Percentiles rank a stretch among this genome's conserved stretches.
These are phyloP conservation scores for Eucera pruinosa DNA, from an alignment of 2,888 invertebrate genomes.

Conservation along the genomic window DNA sequence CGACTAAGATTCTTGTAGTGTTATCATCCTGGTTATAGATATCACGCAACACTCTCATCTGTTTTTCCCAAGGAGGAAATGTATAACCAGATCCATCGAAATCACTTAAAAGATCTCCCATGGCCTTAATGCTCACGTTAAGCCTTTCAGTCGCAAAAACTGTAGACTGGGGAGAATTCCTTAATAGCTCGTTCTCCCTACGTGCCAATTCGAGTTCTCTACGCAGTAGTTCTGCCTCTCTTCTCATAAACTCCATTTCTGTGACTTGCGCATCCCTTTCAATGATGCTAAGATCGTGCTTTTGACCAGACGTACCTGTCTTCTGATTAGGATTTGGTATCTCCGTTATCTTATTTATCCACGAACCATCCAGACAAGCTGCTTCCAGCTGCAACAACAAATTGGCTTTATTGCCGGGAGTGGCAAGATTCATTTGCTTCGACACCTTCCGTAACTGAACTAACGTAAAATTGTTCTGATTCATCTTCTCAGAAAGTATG, in stretches of 20 bases:
- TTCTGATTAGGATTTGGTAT: neutral
- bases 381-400: neutral
- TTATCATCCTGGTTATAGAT: neutral
- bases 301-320: neutral
- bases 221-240: neutral
- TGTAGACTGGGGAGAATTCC: neutral
- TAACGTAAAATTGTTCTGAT: neutral
- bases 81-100: neutral
- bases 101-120: neutral
- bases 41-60: neutral
- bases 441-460: neutral
- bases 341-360: neutral
- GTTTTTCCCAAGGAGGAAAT: neutral
- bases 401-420: neutral
- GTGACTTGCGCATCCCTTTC: neutral
- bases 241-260: neutral
- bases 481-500: neutral
- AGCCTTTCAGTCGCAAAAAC: neutral
- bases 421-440: neutral
- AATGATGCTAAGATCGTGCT: too few species aligned
- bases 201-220: neutral
- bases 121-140: neutral
- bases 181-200: neutral
- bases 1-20: neutral
- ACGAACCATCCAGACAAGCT: neutral